Evolutionary conservation across 2,888 invertebrate species (phyloP).

Genomic region (Odontocerum albicorne): DNA sequence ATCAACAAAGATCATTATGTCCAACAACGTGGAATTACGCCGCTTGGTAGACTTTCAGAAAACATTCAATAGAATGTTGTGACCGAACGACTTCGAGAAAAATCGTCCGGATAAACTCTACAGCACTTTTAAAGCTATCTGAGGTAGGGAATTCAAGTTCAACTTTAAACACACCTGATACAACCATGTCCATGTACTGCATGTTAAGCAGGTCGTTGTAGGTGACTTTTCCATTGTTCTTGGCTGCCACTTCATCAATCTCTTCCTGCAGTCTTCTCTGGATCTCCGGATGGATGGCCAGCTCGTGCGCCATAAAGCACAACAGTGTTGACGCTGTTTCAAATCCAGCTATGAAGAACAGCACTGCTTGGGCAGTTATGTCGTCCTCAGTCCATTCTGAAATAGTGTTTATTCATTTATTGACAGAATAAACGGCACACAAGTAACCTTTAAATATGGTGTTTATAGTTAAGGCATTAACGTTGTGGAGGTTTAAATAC

Average conservation of each 20-base stretch:
- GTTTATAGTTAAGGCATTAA: no score
- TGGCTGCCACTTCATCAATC: background rate
- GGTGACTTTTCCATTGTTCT: background rate
- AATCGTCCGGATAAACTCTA: no score
- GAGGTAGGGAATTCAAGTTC: slow-evolving; percentile 43
- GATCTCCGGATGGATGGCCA: slow-evolving; percentile 44
- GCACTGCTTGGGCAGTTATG: slow-evolving; percentile 43
- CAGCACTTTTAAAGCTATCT: no score
- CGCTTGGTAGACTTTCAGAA: no score
- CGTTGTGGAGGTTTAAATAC: no score
- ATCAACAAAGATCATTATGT: no score
- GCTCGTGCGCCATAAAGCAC: slow-evolving; percentile 43
- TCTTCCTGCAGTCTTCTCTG: slow-evolving; percentile 41
- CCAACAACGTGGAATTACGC: no score
- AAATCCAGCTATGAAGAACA: slow-evolving; percentile 46
- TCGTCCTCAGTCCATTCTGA: slow-evolving; percentile 42
- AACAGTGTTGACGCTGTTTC: slow-evolving; percentile 44
- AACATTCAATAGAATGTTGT: no score
- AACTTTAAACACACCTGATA: slow-evolving; percentile 60
- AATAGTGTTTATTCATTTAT: no score
- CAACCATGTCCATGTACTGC: slow-evolving; percentile 39
- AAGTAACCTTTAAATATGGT: no score
- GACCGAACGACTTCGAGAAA: no score
- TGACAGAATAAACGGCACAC: no score
- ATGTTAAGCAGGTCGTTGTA: slow-evolving; percentile 44